Base-by-base conservation (phyloP, 2,797 vertebrate species). In the Anguilla obscura region DNA sequence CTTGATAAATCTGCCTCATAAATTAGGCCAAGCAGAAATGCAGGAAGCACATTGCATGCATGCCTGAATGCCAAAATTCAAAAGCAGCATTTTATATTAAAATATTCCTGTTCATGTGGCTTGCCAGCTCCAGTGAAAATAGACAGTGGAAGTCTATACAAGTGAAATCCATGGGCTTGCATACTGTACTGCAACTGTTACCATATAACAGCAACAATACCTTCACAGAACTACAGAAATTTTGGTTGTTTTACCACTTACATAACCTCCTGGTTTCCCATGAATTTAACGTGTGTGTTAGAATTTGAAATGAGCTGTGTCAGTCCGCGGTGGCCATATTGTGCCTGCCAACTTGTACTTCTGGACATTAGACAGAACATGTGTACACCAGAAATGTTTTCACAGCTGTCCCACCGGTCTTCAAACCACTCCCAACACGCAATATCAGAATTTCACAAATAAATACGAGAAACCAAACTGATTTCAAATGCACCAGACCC, bases 341-440 rank as follows among this genome's bases (percentile, higher is more conserved):
- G 8, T 66, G 18, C 33, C 30, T 33, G 69, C 9, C 2, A 8
- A 74, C 30, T 12, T 33, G 30, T 33, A 74, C 69, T 74, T 36
- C 5, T 14, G 0, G 27, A 74, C n/a, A 74, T 33, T 4, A 33
- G 8, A 30, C 10, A 36, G 18, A 74, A 74, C 27, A 27, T 27
- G n/a, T 69, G 63, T 69, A 27, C 63, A 69, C 24, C 63, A 69
- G 63, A 69, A 69, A n/a, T 69, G n/a, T 69, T 74, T 74, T 30
- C 69, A 33, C 69, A 14, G 69, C 30, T 74, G 69, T 10, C n/a
- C n/a, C n/a, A 9, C 5, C 3, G n/a, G 63, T 69, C 63, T 27
- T 7, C 63, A 69, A 9, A n/a, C 24, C 7, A 27, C 24, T 10
- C 69, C 69, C 69, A 74, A 12, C 3, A 14, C 33, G n/a, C n/a